phyloP scores from a whole-genome alignment of 30 jellyfish, hydroid and myxozoan species.

The Nemopilema nomurai region DNA sequence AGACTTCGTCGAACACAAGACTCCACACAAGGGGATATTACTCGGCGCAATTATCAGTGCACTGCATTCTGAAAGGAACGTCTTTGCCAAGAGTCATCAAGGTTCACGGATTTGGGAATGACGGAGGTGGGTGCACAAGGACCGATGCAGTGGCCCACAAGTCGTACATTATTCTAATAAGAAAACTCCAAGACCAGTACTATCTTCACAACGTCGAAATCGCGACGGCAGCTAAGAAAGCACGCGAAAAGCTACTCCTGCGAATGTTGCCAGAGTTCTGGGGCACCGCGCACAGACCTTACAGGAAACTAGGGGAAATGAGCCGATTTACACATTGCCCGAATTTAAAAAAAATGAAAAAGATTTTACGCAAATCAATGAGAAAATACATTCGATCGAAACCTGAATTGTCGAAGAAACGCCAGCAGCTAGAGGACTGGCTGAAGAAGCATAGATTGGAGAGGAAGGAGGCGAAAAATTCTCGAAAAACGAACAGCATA shows the following conservation, averaged over 20 bases:
- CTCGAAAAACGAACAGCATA: neutral
- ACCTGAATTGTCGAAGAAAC: constrained; percentile 50
- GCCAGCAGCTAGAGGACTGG: constrained; percentile 52
- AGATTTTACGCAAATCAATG: constrained; percentile 50
- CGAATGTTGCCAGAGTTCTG: constrained; percentile 65
- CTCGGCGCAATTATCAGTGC: constrained; percentile 62
- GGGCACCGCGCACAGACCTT: constrained; percentile 62
- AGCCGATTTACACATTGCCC: constrained; percentile 50
- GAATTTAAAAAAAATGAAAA: constrained; percentile 50
- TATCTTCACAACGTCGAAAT: constrained; percentile 49
- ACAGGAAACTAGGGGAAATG: constrained; percentile 6
- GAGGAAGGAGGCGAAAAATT: constrained; percentile 41
- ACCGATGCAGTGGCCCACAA: constrained; percentile 56
- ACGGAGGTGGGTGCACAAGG: constrained; percentile 75
- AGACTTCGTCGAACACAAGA: constrained; percentile 42
- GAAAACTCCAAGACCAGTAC: constrained; percentile 10
- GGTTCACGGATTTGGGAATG: constrained; percentile 72
- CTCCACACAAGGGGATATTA: constrained; percentile 18
- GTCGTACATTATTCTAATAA: constrained; percentile 54
- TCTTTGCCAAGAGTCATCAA: constrained; percentile 32
- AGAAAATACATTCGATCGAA: constrained; percentile 61
- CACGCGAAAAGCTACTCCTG: constrained; percentile 48
- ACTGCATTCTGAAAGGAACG: constrained; percentile 74
- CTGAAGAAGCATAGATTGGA: constrained; percentile 44
- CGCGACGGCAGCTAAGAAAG: constrained; percentile 59